Percentiles rank a stretch among this genome's conserved stretches.
Evolutionary conservation across 1,140 invertebrate genomes (phyloP).

Genomic region (Apocrypta bakeri): DNA sequence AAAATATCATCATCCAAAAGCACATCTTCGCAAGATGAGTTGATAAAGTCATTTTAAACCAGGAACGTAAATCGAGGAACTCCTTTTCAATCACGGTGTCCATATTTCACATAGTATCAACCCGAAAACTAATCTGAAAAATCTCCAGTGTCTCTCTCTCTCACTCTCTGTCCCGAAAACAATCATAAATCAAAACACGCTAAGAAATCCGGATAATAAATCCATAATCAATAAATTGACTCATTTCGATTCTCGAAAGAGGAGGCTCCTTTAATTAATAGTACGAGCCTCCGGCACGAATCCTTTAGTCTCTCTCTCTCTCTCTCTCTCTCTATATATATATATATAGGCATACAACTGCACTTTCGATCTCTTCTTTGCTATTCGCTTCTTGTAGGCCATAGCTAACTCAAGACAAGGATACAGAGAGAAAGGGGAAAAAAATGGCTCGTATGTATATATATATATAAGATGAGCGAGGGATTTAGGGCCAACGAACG

Average conservation of each 20-base stretch:
- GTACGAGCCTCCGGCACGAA: neutral
- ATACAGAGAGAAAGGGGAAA: neutral
- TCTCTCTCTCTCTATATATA: no score
- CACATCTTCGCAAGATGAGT: neutral
- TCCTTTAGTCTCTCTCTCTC: neutral
- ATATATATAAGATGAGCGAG: neutral
- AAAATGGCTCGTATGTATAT: no score
- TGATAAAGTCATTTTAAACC: neutral
- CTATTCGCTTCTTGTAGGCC: neutral
- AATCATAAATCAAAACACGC: neutral
- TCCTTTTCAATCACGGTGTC: neutral
- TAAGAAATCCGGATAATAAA: neutral
- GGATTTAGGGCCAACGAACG: neutral
- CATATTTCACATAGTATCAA: neutral
- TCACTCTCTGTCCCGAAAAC: no score
- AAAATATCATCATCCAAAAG: neutral
- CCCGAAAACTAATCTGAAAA: no score
- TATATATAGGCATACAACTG: no score
- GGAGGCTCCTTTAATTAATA: neutral
- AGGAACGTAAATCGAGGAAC: neutral
- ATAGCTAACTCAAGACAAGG: neutral
- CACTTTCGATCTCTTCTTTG: no score
- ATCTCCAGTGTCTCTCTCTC: neutral
- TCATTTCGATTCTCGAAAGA: neutral
- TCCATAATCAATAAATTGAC: slow-evolving; percentile 3